A percentile compares a stretch with the other conserved stretches of the same genome.
Conservation (phyloP, 1,140 invertebrate species). For the Drosophila kurseongensis region DNA sequence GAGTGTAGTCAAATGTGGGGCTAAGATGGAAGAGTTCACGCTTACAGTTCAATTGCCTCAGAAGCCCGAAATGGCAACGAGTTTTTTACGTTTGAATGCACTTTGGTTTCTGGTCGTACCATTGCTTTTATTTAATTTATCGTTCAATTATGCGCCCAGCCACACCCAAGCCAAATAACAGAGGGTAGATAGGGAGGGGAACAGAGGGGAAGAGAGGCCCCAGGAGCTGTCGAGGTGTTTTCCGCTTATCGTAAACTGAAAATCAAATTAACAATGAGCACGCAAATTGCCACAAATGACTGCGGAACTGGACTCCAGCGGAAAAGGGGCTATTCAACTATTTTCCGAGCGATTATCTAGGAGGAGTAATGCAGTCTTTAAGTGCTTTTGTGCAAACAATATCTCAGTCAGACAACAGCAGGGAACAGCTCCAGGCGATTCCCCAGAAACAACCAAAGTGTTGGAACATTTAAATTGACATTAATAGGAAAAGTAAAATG, state of each 20-base stretch:
- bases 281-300: constrained; percentile 74
- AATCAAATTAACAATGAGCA: constrained; percentile 80
- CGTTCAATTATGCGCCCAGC: constrained; percentile 70
- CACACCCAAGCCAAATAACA: constrained; percentile 26
- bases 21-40: constrained; percentile 7
- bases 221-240: constrained; percentile 53
- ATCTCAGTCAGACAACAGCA: constrained; percentile 33
- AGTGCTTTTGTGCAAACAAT: constrained; percentile 53
- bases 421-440: constrained; percentile 3
- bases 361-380: constrained; percentile 41
- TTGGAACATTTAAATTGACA: constrained; percentile 67
- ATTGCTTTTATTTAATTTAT: constrained; percentile 70
- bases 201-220: constrained; percentile 1
- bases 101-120: constrained; percentile 31
- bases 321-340: constrained; percentile 29
- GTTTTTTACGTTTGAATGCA: constrained; percentile 35
- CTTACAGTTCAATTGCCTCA: constrained; percentile 44
- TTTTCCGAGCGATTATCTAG: constrained; percentile 44
- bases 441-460: constrained; percentile 31
- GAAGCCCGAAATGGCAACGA: constrained; percentile 21
- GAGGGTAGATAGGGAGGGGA: neutral
- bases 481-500: constrained; percentile 55
- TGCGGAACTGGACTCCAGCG: constrained; percentile 19
- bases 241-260: constrained; percentile 53
- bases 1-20: neutral